Evolutionary conservation across 2,888 invertebrate species (phyloP), one percentile per base, ranked within the genome.

Genomic region (Nomada lathburiana): DNA sequence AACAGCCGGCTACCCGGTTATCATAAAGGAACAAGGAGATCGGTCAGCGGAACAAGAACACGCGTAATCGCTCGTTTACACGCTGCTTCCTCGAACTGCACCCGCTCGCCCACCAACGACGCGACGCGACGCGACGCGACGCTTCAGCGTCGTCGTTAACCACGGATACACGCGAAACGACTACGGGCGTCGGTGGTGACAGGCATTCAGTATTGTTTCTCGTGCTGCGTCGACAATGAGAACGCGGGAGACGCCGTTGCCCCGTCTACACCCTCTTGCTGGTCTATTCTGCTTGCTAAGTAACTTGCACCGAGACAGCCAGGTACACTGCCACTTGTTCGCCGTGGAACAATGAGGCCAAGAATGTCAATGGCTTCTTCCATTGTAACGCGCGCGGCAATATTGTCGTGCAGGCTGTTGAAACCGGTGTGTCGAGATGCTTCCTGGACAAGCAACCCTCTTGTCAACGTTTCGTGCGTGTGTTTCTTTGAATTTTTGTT

Each of bases 331-430:
- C 76, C 81, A 85, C 80, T 88, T 88, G 76, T 80, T 84, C 74
- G 76, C 60, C 78, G 10, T 42, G 63, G 60, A 20, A 83, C 87
- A 87, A 87, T 80, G 70, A 75, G 75, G 75, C 84, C 84, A 84
- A 84, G 83, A 84, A 76, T 83, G 83, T 80, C 85, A 79, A 85
- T 85, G 83, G 77, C 82, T 81, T 76, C 68, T 75, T 76, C 69
- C 78, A 76, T 79, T 68, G 78, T 70, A 36, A 23, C 62, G 44
- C 72, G n/a, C 29, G 23, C 55, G 20, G 71, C 76, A 59, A 63
- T 50, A 67, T 53, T 60, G 74, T 64, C 63, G 20, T 18, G 53
- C 13, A 20, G 55, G 10, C 47, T 52, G 67, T 50, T 62, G 23
- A 26, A 20, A 69, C 68, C 44, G 13, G 2, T 20, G 16, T 29